Evolutionary conservation across 92 coral and sea anemone genomes (phyloP).

Genomic region (Heliopora coerulea): DNA sequence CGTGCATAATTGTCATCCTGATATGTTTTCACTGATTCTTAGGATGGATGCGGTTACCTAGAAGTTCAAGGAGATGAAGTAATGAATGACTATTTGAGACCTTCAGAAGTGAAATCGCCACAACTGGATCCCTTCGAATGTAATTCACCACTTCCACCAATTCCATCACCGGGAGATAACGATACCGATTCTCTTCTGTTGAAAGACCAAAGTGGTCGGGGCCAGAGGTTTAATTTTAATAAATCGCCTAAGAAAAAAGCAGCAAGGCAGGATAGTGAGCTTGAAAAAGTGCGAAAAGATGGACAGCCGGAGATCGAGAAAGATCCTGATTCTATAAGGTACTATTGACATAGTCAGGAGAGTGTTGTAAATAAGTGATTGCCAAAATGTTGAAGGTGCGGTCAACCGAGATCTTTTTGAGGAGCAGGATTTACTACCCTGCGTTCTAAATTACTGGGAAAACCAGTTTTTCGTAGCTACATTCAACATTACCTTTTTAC

Average conservation of each 20-base stretch:
- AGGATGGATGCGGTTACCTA: slow-evolving; percentile 39
- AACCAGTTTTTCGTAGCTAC: too few relatives aligned
- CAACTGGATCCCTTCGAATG: slow-evolving; percentile 40
- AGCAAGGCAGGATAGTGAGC: slow-evolving; percentile 33
- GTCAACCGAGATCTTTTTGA: too few relatives aligned
- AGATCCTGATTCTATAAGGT: slow-evolving; percentile 1
- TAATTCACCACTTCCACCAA: slow-evolving; percentile 32
- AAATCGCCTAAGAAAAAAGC: slow-evolving; percentile 22
- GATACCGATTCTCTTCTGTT: slow-evolving; percentile 35
- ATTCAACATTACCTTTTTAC: too few relatives aligned
- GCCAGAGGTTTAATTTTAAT: slow-evolving; percentile 19
- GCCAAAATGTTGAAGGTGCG: too few relatives aligned
- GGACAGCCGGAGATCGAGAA: not conserved
- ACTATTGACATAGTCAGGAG: too few relatives aligned
- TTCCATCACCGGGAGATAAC: slow-evolving; percentile 38
- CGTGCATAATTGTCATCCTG: too few relatives aligned
- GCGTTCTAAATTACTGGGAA: too few relatives aligned
- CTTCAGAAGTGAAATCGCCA: slow-evolving; percentile 37
- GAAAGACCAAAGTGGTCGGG: slow-evolving; percentile 23
- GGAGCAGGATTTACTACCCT: too few relatives aligned
- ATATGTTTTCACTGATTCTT: not conserved
- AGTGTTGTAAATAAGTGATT: too few relatives aligned
- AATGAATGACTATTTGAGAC: slow-evolving; percentile 25
- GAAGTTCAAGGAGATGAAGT: slow-evolving; percentile 40
- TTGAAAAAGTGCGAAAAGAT: slow-evolving; percentile 1